Conservation (phyloP, 2,113 vertebrate genomes). For the Salminus brasiliensis region DNA sequence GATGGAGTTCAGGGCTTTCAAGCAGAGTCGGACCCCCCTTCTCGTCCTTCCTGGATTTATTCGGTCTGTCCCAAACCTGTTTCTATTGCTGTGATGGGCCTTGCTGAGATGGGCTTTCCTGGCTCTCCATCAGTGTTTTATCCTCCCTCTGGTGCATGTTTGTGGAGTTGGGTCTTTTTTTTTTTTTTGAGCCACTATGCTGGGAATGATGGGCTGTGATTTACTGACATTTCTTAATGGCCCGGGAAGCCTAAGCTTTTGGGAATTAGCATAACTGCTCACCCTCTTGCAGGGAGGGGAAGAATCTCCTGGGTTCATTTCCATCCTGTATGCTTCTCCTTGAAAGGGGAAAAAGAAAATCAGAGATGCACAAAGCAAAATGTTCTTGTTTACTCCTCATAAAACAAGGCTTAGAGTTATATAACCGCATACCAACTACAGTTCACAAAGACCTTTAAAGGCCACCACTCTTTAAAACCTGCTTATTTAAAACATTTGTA, state of each 20-base stretch:
- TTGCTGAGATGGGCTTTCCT: background rate
- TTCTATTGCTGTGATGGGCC: slow-evolving; percentile 2
- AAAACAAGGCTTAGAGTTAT: background rate
- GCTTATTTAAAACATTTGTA: background rate
- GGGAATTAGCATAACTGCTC: background rate
- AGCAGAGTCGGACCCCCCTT: background rate
- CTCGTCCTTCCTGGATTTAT: background rate
- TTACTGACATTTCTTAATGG: slow-evolving; percentile 13
- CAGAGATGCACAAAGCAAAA: background rate
- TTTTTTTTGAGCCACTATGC: background rate
- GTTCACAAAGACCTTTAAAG: background rate
- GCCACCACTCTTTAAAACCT: background rate
- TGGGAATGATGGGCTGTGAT: slow-evolving; percentile 19
- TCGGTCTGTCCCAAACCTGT: slow-evolving; percentile 19
- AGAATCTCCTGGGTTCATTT: background rate
- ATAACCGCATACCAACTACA: background rate
- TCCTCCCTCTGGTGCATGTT: slow-evolving; percentile 11
- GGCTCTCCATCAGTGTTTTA: background rate
- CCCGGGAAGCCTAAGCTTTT: background rate
- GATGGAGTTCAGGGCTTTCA: background rate
- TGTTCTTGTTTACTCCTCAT: background rate
- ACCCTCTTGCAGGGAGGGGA: background rate
- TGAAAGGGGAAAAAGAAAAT: no score
- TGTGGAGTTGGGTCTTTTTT: background rate
- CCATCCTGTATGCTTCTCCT: background rate